Evolutionary conservation across 2,888 invertebrate species (phyloP).

Genomic region (Meganola albula): DNA sequence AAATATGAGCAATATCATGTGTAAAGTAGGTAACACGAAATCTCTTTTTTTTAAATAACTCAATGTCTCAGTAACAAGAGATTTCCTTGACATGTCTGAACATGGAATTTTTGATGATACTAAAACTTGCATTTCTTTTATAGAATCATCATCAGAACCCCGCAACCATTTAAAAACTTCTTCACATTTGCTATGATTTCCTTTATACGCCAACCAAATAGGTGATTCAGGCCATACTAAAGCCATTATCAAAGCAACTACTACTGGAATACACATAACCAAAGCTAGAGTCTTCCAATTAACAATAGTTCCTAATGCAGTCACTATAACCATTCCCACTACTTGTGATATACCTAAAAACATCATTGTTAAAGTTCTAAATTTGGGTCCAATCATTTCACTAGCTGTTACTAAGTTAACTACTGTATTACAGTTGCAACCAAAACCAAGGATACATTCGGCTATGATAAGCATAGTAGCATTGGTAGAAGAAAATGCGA

Average conservation of each 20-base stretch:
- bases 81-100: background rate
- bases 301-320: slow-evolving; percentile 4
- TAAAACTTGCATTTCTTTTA: slow-evolving; percentile 7
- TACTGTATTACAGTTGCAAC: slow-evolving; percentile 16
- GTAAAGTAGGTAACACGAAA: background rate
- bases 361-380: slow-evolving; percentile 14
- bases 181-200: slow-evolving; percentile 14
- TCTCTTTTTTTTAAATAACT: slow-evolving; percentile 1
- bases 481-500: slow-evolving; percentile 10
- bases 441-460: slow-evolving; percentile 14
- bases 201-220: slow-evolving; percentile 22
- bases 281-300: slow-evolving; percentile 3
- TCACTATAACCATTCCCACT: slow-evolving; percentile 3
- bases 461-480: background rate
- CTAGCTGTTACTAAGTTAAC: slow-evolving; percentile 21
- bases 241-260: slow-evolving; percentile 4
- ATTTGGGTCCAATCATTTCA: slow-evolving; percentile 23
- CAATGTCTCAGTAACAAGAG: background rate
- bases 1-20: background rate
- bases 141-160: slow-evolving; percentile 10
- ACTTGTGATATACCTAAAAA: slow-evolving; percentile 16
- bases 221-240: slow-evolving; percentile 23
- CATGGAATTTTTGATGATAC: slow-evolving; percentile 6
- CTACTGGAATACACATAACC: slow-evolving; percentile 1
- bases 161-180: slow-evolving; percentile 12